phyloP scores from a whole-genome alignment of 2,888 invertebrate species.

The Drosophila ezoana region DNA sequence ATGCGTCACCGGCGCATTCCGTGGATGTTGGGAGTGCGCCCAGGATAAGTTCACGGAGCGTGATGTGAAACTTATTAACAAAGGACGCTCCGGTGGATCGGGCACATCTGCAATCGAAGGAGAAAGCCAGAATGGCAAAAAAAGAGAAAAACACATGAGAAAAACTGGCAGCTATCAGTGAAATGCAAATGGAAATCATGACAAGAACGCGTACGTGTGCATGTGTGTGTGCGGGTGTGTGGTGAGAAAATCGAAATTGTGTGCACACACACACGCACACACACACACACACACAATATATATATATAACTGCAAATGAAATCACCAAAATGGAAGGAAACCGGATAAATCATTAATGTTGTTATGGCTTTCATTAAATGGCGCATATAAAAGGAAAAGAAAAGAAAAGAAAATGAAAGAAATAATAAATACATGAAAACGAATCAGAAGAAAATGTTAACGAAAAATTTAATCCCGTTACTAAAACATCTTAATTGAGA shows the following conservation, averaged over 20 bases:
- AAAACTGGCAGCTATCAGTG: constrained; percentile 64
- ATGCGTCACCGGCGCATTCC: constrained; percentile 89
- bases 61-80: constrained; percentile 90
- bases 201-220: constrained; percentile 49
- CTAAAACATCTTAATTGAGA: constrained; percentile 11
- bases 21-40: constrained; percentile 89
- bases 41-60: constrained; percentile 90
- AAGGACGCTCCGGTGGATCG: constrained; percentile 89
- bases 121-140: constrained; percentile 15
- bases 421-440: constrained; percentile 20
- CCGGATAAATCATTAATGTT: constrained; percentile 74
- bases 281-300: not conserved
- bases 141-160: constrained; percentile 42
- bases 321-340: constrained; percentile 58
- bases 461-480: not conserved
- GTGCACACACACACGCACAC: not conserved
- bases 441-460: constrained; percentile 14
- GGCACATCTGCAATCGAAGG: constrained; percentile 87
- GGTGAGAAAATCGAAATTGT: constrained; percentile 41
- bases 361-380: constrained; percentile 60
- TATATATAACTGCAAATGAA: constrained; percentile 52
- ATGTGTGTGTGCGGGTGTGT: constrained; percentile 18
- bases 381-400: constrained; percentile 26
- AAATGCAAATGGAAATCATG: constrained; percentile 75
- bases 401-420: constrained; percentile 1